These are phyloP conservation scores for Proisotoma minuta DNA, from an alignment of 2,888 invertebrate genomes.

Conservation along the genomic window DNA sequence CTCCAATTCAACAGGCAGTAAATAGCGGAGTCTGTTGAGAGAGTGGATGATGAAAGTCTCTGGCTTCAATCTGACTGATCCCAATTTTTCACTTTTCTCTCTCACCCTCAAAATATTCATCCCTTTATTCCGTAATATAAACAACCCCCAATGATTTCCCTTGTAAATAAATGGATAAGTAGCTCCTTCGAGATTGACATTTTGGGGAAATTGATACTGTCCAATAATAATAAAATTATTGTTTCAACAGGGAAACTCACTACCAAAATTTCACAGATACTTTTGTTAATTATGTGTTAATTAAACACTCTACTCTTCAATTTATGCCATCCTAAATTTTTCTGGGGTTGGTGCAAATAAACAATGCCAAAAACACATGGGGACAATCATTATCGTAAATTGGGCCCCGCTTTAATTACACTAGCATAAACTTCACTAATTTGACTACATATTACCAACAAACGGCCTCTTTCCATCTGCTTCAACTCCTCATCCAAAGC, in stretches of 20 bases:
- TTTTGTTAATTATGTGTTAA: constrained; percentile 45
- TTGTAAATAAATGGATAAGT: too few species aligned
- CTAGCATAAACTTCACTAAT: constrained; percentile 45
- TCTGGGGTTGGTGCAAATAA: constrained; percentile 33
- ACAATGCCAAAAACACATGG: constrained; percentile 42
- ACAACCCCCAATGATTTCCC: too few species aligned
- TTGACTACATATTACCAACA: constrained; percentile 33
- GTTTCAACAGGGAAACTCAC: neutral
- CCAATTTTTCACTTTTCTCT: too few species aligned
- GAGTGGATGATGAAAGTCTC: too few species aligned
- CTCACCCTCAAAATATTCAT: too few species aligned
- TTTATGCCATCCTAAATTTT: constrained; percentile 34
- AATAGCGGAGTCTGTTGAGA: too few species aligned
- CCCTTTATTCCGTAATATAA: too few species aligned
- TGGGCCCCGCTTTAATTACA: constrained; percentile 36
- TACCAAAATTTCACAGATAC: constrained; percentile 17
- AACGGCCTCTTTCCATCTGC: neutral
- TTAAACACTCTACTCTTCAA: constrained; percentile 36
- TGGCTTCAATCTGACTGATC: too few species aligned
- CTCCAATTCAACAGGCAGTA: too few species aligned
- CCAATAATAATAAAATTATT: neutral
- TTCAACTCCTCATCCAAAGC: too few species aligned
- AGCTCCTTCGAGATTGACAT: too few species aligned
- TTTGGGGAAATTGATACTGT: too few species aligned
- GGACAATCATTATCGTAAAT: constrained; percentile 45